phyloP scores from a whole-genome alignment of 2,113 vertebrate species.

The Neoarius graeffei region DNA sequence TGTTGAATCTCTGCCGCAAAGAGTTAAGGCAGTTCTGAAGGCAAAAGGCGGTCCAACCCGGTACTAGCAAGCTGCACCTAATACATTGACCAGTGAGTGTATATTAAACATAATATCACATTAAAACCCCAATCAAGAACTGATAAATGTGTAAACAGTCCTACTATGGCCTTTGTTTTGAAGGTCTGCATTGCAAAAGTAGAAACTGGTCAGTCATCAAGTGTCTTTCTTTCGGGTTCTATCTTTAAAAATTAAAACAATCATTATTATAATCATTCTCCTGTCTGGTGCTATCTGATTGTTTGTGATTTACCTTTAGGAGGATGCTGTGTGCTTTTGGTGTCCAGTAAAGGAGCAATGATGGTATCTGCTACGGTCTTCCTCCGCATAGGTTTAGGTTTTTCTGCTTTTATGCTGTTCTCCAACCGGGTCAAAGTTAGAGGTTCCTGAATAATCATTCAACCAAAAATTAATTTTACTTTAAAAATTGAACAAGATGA shows the following conservation, averaged over 20 bases:
- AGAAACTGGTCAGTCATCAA: neutral
- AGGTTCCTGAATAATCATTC: conserved; percentile 75
- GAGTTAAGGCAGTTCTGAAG: too few relatives aligned
- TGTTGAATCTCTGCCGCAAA: too few relatives aligned
- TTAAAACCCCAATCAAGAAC: neutral
- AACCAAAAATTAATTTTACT: neutral
- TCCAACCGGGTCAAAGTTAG: conserved; percentile 86
- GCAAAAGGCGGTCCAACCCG: too few relatives aligned
- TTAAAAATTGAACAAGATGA: neutral
- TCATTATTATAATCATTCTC: neutral
- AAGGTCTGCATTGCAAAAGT: neutral
- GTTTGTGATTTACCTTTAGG: conserved; percentile 70
- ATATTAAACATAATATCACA: neutral
- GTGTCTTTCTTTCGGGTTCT: neutral
- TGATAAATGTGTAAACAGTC: conserved; percentile 44
- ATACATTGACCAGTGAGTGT: too few relatives aligned
- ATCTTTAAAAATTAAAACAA: neutral
- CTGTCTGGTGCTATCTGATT: neutral
- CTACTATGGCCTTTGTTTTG: neutral
- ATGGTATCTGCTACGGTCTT: conserved; percentile 88
- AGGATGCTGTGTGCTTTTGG: conserved; percentile 80
- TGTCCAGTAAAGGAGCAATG: conserved; percentile 88
- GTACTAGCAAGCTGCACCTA: too few relatives aligned
- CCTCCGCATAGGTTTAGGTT: conserved; percentile 87
- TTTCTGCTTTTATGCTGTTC: conserved; percentile 86